Evolutionary conservation across 64 coral and sea anemone species (phyloP).

Genomic region (Montipora cactus): DNA sequence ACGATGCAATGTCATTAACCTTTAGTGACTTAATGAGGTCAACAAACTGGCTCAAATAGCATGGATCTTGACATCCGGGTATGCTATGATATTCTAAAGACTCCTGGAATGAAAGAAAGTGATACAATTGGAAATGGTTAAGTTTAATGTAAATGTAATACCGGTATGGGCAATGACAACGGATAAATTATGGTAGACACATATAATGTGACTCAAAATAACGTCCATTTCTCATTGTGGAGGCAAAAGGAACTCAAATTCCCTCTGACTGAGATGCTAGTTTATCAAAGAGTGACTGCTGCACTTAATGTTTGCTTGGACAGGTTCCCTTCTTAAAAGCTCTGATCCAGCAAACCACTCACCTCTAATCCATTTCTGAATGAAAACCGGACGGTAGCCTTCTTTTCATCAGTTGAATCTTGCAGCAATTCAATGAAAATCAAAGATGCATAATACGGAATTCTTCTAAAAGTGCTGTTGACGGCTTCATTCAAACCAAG

Average conservation of each 20-base stretch:
- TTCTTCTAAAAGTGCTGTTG: conserved; percentile 52
- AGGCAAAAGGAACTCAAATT: too few relatives aligned
- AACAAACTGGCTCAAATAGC: conserved; percentile 52
- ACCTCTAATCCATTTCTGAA: conserved; percentile 78
- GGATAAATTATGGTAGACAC: too few relatives aligned
- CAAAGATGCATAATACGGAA: conserved; percentile 84
- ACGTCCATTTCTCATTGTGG: too few relatives aligned
- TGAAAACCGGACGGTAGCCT: conserved; percentile 59
- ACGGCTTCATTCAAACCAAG: conserved; percentile 63
- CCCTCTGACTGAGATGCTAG: too few relatives aligned
- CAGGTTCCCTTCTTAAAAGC: too few relatives aligned
- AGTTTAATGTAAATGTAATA: neutral
- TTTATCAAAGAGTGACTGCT: too few relatives aligned
- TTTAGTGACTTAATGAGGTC: conserved; percentile 46
- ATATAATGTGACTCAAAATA: too few relatives aligned
- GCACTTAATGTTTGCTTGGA: too few relatives aligned
- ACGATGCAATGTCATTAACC: conserved; percentile 59
- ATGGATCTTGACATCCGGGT: conserved; percentile 55
- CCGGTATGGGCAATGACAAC: too few relatives aligned
- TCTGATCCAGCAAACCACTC: neutral
- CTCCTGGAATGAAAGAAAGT: conserved; percentile 34
- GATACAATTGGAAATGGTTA: neutral
- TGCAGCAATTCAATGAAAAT: conserved; percentile 67
- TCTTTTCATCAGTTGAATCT: neutral
- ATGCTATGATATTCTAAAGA: conserved; percentile 53